phyloP scores from a whole-genome alignment of 1,140 invertebrate genomes.

The Listronotus bonariensis region DNA sequence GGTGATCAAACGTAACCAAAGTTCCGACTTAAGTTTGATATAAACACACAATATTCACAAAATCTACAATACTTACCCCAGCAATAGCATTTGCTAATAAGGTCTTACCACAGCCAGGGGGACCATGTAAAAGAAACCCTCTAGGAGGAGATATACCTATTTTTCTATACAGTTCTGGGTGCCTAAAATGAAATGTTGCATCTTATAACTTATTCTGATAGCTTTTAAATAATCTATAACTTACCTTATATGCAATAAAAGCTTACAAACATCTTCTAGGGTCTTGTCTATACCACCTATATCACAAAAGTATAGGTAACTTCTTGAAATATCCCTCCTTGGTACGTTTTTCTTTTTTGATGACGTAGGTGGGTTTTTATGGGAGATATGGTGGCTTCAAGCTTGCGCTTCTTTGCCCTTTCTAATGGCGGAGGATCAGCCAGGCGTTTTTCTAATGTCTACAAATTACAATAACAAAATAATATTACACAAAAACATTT shows the following conservation, averaged over 20 bases:
- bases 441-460: constrained; percentile 3
- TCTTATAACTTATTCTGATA: constrained; percentile 41
- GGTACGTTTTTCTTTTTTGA: constrained; percentile 39
- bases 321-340: constrained; percentile 19
- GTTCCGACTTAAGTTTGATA: too few species aligned
- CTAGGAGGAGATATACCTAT: constrained; percentile 81
- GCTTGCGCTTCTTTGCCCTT: constrained; percentile 35
- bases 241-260: constrained; percentile 74
- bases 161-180: constrained; percentile 79
- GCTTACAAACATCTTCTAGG: constrained; percentile 76
- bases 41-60: too few species aligned
- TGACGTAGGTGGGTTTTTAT: constrained; percentile 57
- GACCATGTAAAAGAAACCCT: constrained; percentile 88
- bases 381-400: constrained; percentile 47
- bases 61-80: constrained; percentile 65
- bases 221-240: background rate
- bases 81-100: constrained; percentile 90
- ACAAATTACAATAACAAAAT: background rate
- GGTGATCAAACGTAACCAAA: too few species aligned
- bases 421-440: constrained; percentile 1
- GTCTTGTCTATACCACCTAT: constrained; percentile 75
- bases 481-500: too few species aligned
- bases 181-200: constrained; percentile 52
- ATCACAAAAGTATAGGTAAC: constrained; percentile 56
- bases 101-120: constrained; percentile 93